These are phyloP conservation scores for Dermolepida albohirtum DNA, from an alignment of 2,888 invertebrate genomes.

Conservation along the genomic window DNA sequence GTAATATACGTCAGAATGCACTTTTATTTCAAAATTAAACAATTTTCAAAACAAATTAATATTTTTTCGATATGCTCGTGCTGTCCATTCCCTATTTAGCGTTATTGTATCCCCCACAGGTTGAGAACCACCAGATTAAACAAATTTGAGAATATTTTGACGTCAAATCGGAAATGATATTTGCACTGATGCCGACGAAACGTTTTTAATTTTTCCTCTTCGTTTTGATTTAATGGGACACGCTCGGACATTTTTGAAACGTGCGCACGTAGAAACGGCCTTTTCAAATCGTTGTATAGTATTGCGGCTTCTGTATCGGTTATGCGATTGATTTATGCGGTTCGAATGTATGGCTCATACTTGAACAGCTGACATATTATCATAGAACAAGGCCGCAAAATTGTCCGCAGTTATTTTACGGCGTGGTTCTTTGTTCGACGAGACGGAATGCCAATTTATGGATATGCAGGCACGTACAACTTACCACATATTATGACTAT, in stretches of 20 bases:
- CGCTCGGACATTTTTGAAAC: neutral
- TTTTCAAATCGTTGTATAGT: neutral
- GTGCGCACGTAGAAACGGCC: neutral
- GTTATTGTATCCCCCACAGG: too few species aligned
- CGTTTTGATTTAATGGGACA: neutral
- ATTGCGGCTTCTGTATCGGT: slow-evolving; percentile 9
- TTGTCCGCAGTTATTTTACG: slow-evolving; percentile 52
- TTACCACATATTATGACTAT: neutral
- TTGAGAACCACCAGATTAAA: too few species aligned
- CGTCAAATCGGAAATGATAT: neutral
- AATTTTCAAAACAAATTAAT: too few species aligned
- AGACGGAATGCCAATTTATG: slow-evolving; percentile 55
- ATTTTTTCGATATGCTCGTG: too few species aligned
- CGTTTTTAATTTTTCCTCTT: neutral
- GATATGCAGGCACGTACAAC: slow-evolving; percentile 33
- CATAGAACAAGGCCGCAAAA: slow-evolving; percentile 51
- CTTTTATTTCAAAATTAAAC: too few species aligned
- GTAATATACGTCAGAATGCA: too few species aligned
- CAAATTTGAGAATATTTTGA: slow-evolving; percentile 2
- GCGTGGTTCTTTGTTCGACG: slow-evolving; percentile 54
- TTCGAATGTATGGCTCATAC: neutral
- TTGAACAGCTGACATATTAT: slow-evolving; percentile 42
- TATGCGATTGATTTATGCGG: slow-evolving; percentile 13
- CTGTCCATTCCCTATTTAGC: too few species aligned
- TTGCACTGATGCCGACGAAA: neutral